Conservation (phyloP, 2,888 invertebrate species). For the Ceramica pisi region DNA sequence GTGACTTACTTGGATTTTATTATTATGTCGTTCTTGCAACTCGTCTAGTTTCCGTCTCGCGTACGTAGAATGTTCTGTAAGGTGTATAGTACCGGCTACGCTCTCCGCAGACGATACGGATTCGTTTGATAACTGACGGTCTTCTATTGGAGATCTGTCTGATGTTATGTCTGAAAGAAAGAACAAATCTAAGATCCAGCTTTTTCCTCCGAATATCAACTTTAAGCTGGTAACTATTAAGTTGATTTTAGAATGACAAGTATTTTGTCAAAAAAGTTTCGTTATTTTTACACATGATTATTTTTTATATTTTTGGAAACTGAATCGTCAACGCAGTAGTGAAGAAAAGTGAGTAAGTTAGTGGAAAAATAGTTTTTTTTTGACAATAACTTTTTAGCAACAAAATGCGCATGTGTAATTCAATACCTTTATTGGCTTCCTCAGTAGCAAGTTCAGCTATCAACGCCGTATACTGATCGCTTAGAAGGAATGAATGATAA, state of each 20-base stretch:
- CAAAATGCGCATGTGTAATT: background rate
- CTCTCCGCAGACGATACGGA: constrained; percentile 89
- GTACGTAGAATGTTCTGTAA: constrained; percentile 96
- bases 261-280: too few species aligned
- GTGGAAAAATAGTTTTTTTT: too few species aligned
- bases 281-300: too few species aligned
- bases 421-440: constrained; percentile 86
- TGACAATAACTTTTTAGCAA: too few species aligned
- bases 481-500: constrained; percentile 96
- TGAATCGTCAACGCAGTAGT: background rate
- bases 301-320: background rate
- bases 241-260: background rate
- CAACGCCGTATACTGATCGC: constrained; percentile 95
- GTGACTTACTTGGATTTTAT: constrained; percentile 92
- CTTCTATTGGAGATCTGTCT: constrained; percentile 89
- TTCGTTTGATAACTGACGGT: constrained; percentile 90
- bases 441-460: constrained; percentile 92
- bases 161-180: constrained; percentile 81
- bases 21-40: constrained; percentile 95
- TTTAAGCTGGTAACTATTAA: background rate
- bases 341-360: too few species aligned
- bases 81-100: constrained; percentile 89
- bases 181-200: constrained; percentile 51
- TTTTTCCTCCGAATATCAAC: background rate
- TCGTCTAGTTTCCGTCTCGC: constrained; percentile 95